Conservation (phyloP, 1,140 invertebrate species). For the Neoseiulus cucumeris region DNA sequence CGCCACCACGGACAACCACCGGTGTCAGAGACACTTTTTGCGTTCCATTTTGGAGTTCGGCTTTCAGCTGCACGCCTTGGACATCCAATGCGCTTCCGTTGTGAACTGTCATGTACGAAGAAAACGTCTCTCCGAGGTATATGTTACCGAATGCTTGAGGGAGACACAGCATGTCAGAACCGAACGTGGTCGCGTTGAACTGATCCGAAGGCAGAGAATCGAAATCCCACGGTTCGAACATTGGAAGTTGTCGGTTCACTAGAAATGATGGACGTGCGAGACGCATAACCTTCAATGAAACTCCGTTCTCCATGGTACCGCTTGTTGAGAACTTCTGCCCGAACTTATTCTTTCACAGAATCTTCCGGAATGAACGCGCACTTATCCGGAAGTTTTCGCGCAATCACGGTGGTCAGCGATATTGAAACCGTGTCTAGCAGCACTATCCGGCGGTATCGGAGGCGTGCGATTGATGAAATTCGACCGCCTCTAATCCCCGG, state of each 20-base stretch:
- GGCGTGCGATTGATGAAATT: no score
- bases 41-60: constrained; percentile 69
- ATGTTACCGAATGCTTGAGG: constrained; percentile 40
- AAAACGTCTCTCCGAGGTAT: constrained; percentile 86
- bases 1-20: constrained; percentile 36
- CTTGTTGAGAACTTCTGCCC: no score
- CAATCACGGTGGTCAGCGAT: no score
- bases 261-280: neutral
- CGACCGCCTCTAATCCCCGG: no score
- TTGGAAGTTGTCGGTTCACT: neutral
- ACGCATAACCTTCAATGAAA: neutral
- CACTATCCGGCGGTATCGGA: no score
- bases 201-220: neutral
- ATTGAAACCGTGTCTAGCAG: no score
- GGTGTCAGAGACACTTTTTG: constrained; percentile 48
- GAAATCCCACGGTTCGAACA: constrained; percentile 1
- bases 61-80: constrained; percentile 58
- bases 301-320: neutral
- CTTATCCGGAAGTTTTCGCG: no score
- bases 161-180: constrained; percentile 11
- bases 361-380: no score
- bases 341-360: no score
- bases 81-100: constrained; percentile 70
- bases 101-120: constrained; percentile 87
- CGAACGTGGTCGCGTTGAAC: neutral